Conservation (phyloP, 2,113 vertebrate genomes). For the Eudorcas thomsonii region DNA sequence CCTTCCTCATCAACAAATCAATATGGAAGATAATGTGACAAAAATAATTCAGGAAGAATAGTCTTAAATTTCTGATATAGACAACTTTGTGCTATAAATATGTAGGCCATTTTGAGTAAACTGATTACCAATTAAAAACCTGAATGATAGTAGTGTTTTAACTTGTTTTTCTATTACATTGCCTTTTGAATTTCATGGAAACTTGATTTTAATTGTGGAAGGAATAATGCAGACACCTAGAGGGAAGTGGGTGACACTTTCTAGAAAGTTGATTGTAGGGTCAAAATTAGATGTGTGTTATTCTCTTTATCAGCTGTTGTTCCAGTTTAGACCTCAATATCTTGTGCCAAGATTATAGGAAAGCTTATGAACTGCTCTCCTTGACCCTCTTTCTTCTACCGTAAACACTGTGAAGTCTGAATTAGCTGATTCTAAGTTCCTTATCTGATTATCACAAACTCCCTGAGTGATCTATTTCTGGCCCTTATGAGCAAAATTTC, state of each 20-base stretch:
- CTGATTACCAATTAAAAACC: not conserved
- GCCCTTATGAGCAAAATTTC: fast-evolving
- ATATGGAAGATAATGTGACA: not conserved
- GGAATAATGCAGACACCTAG: not conserved
- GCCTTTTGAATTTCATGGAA: not conserved
- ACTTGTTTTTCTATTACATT: not conserved
- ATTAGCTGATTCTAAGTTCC: not conserved
- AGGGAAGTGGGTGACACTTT: not conserved
- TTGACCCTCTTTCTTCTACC: not conserved
- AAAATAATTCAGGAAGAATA: not conserved
- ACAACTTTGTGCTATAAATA: not conserved
- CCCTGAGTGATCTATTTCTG: not conserved
- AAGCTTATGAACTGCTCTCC: not conserved
- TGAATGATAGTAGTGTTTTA: not conserved
- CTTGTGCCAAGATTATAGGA: not conserved
- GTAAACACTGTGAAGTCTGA: not conserved
- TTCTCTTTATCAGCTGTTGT: not conserved
- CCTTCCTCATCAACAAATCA: not conserved
- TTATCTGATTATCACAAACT: not conserved
- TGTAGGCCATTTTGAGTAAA: not conserved
- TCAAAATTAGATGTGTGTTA: not conserved
- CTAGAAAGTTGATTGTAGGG: not conserved
- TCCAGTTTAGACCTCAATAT: not conserved
- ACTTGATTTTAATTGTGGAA: not conserved
- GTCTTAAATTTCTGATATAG: not conserved